Base-by-base conservation (phyloP, 2,797 vertebrate genomes). In the Pangasius sanitwongsei region DNA sequence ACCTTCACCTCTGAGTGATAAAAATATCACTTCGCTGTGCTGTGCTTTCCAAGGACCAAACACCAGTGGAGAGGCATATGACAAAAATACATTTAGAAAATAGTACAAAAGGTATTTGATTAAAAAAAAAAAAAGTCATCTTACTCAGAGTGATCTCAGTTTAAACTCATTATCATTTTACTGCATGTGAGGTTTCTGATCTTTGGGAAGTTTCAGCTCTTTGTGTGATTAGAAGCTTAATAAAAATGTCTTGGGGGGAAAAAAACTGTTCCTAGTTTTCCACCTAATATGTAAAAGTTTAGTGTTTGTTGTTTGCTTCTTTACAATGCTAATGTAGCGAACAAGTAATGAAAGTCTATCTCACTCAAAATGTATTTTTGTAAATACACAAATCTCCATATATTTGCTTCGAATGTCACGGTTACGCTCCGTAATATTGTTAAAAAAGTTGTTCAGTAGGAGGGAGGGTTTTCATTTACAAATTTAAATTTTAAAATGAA, bases 1-100 rank as follows among this genome's bases (percentile, higher is more conserved):
- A 93, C 91, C 94, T 94, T 94, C 94, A 95, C 92, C 93, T 94
- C 93, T 92, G 83, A 63, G 91, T 88, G 93, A 93, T 93, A 93
- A 95, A 95, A 96, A 96, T 94, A 95, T 94, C 92, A 91, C 94
- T 7, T 93, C 90, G 61, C 72, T 41, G 20, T 74, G 61, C 82
- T 85, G 59, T 78, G 25, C 77, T 6, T 37, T 85, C 72, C 65
- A 55, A 55, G 31, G 77, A 80, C n/a, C 28, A 53, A 78, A 44
- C 2, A 16, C 57, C 25, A 18, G 37, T 7, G 13, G 12, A 83
- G 80, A 65, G 61, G 15, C 0, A 20, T 5, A 48, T 2, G 7
- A 48, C 59, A 28, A 50, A 48, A 63, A 83, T 28, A n/a, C 81
- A 25, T 34, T 70, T 3, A 6, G n/a, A 67, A 67, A 31, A 67